Conservation (phyloP, 1,140 invertebrate genomes). For the Aleiodes sp. region DNA sequence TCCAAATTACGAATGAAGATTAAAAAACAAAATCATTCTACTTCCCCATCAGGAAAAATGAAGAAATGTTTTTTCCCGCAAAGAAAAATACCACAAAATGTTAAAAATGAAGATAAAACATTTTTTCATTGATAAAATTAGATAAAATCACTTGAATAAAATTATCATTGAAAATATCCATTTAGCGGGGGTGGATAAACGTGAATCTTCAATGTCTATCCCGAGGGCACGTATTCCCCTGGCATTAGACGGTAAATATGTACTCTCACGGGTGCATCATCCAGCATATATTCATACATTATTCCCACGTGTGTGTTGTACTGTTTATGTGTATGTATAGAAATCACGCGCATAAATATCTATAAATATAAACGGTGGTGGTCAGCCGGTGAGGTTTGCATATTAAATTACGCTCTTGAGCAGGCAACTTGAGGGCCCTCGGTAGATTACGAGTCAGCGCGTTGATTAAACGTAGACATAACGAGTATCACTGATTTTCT, state of each 20-base stretch:
- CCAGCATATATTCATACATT: not conserved
- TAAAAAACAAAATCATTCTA: too few relatives aligned
- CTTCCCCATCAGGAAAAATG: too few relatives aligned
- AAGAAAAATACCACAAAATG: not conserved
- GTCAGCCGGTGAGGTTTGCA: slow-evolving; percentile 51
- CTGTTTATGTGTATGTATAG: not conserved
- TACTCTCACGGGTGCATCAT: not conserved
- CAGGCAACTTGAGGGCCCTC: slow-evolving; percentile 36
- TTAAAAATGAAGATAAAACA: not conserved
- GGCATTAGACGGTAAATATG: slow-evolving; percentile 25
- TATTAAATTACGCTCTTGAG: slow-evolving; percentile 60
- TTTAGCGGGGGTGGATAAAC: slow-evolving; percentile 17
- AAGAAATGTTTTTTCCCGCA: too few relatives aligned
- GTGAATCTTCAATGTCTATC: not conserved
- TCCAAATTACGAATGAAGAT: too few relatives aligned
- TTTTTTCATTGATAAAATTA: not conserved
- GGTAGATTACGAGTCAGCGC: slow-evolving; percentile 46
- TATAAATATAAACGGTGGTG: slow-evolving; percentile 24
- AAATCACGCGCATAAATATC: slow-evolving; percentile 4
- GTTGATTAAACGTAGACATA: slow-evolving; percentile 49
- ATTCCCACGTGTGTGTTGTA: not conserved
- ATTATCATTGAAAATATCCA: not conserved
- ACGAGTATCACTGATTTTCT: slow-evolving; percentile 28
- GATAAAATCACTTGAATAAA: slow-evolving; percentile 1
- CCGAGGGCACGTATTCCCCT: not conserved